Conservation (phyloP, 2,113 vertebrate species). For the Elephas maximus region DNA sequence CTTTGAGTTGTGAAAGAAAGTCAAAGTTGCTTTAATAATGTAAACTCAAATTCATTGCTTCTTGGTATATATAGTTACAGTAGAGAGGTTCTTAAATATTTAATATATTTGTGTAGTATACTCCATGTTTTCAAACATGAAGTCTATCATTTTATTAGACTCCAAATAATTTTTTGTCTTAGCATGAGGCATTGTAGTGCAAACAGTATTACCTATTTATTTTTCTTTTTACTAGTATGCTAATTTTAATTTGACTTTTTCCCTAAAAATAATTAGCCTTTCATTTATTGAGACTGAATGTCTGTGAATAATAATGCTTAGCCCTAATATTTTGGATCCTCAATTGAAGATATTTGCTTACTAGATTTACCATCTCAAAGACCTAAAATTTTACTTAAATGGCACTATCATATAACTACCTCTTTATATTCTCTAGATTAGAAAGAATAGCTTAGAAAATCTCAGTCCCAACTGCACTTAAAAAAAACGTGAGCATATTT, state of each 20-base stretch:
- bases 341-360: conserved; percentile 47
- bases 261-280: conserved; percentile 28
- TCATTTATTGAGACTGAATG: background rate
- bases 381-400: background rate
- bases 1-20: conserved; percentile 55
- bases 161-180: background rate
- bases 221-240: conserved; percentile 24
- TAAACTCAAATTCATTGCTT: conserved; percentile 13
- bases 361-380: conserved; percentile 64
- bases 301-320: background rate
- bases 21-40: background rate
- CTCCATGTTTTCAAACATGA: conserved; percentile 27
- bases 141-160: conserved; percentile 5
- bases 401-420: background rate
- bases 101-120: background rate
- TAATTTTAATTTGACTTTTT: conserved; percentile 37
- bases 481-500: background rate
- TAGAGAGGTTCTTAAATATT: background rate
- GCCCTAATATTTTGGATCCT: conserved; percentile 29
- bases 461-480: background rate
- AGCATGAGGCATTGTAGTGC: background rate
- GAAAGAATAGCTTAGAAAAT: background rate
- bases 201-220: conserved; percentile 5
- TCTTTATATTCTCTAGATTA: background rate
- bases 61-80: background rate